These are phyloP conservation scores for Chironomus tentans DNA, from an alignment of 2,888 invertebrate species.

Conservation along the genomic window DNA sequence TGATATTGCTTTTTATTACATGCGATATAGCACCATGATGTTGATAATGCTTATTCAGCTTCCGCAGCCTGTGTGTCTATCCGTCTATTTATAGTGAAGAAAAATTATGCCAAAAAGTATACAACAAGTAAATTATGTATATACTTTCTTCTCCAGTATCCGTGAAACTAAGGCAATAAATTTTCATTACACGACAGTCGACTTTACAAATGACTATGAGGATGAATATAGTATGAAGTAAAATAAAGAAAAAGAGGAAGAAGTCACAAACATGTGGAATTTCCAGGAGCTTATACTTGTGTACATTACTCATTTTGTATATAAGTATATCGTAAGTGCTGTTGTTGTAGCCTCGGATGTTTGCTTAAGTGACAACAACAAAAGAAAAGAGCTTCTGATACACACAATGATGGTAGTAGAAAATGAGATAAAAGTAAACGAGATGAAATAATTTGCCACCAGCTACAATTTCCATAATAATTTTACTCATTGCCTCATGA, in stretches of 20 bases:
- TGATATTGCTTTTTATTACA: too few relatives aligned
- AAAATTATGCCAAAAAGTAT: too few relatives aligned
- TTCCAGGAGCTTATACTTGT: background rate
- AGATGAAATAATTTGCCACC: background rate
- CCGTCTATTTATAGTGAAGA: too few relatives aligned
- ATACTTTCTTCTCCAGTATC: background rate
- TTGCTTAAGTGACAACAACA: background rate
- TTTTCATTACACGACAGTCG: background rate
- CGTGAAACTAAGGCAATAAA: slow-evolving; percentile 1
- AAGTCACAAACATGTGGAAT: background rate
- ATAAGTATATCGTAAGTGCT: background rate
- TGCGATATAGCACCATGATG: background rate
- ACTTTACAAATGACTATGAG: background rate
- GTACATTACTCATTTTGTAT: background rate
- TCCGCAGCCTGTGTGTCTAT: too few relatives aligned
- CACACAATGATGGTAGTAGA: too few relatives aligned
- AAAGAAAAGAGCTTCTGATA: background rate
- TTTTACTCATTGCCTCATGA: background rate
- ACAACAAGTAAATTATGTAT: background rate
- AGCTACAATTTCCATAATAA: background rate
- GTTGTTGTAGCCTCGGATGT: background rate
- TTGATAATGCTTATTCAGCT: background rate
- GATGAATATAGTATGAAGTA: background rate
- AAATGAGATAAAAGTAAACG: background rate
- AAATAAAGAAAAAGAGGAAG: background rate